Base-by-base conservation (phyloP, 2,797 vertebrate genomes). In the Parotocinclus haroldoi region DNA sequence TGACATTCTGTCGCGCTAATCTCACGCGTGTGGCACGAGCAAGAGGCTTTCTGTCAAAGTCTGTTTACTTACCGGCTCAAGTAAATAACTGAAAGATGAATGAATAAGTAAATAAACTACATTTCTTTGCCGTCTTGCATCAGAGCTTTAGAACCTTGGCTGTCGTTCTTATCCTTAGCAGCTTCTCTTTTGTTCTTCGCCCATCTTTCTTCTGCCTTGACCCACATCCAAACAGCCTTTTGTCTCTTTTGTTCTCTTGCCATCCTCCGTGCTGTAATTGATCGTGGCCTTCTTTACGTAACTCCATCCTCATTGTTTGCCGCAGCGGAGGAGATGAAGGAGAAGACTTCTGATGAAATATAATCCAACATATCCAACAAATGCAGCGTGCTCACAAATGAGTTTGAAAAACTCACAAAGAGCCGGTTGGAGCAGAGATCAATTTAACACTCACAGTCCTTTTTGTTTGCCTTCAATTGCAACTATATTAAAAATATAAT, bases 1-100 rank as follows among this genome's bases (percentile, higher is more conserved):
- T 81, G 86, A 89, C 88, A 85, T 69, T 82, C 83, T 81, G 83
- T 71, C 71, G 82, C 79, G 82, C 77, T 80, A 83, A 85, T 85
- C 77, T 83, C 79, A 83, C 82, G 85, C 79, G 78, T 80, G 37
- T 81, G 78, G 79, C 82, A 87, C 82, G 83, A 82, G 81, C 75
- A 80, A 85, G 79, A 84, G 79, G 72, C 62, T 76, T 71, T 79
- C 77, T 85, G 86, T 88, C 86, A 86, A 56, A 63, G 77, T 82
- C 80, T 71, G 84, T 88, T 85, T 76, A 16, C 71, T 57, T 56
- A 46, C 18, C 12, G 51, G 17, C 38, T 68, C 40, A 68, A 16
- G 58, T 62, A 50, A 63, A 62, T 44, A 63, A 14, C 10, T 12
- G 17, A 45, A 17, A 13, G 38, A 46, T 14, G 42, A 49, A 57